phyloP scores from a whole-genome alignment of 2,888 invertebrate genomes.

The Caenorhabditis angaria region DNA sequence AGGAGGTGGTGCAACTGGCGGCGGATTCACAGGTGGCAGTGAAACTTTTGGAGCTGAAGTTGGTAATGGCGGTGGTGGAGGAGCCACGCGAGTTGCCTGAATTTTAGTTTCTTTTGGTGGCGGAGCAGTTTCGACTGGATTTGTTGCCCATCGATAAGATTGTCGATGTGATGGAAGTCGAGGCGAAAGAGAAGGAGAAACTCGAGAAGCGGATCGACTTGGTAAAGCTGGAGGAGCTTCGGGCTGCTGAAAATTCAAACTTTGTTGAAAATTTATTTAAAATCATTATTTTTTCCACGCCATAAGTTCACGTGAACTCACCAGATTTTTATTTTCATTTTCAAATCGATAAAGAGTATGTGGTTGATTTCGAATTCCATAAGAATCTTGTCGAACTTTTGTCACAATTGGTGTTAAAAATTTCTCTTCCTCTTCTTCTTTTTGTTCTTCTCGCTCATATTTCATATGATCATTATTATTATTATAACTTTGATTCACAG shows the following conservation, averaged over 20 bases:
- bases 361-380: background rate
- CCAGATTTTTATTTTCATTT: background rate
- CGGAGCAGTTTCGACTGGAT: background rate
- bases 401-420: background rate
- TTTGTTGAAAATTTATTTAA: background rate
- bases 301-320: background rate
- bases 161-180: slow-evolving; percentile 2
- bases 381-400: background rate
- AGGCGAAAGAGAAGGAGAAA: background rate
- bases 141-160: background rate
- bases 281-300: background rate
- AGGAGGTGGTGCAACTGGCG: background rate
- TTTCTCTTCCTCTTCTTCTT: background rate
- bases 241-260: too few relatives aligned
- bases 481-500: background rate
- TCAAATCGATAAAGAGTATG: slow-evolving; percentile 3
- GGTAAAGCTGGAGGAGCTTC: background rate
- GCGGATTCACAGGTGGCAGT: background rate
- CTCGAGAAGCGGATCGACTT: background rate
- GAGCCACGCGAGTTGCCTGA: background rate
- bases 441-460: background rate
- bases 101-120: too few relatives aligned
- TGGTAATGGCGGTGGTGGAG: background rate
- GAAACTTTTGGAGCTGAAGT: background rate
- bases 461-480: background rate